Evolutionary conservation across 2,888 invertebrate genomes (phyloP), one percentile per base, ranked within the genome.

Genomic region (Teleiodes luculella): DNA sequence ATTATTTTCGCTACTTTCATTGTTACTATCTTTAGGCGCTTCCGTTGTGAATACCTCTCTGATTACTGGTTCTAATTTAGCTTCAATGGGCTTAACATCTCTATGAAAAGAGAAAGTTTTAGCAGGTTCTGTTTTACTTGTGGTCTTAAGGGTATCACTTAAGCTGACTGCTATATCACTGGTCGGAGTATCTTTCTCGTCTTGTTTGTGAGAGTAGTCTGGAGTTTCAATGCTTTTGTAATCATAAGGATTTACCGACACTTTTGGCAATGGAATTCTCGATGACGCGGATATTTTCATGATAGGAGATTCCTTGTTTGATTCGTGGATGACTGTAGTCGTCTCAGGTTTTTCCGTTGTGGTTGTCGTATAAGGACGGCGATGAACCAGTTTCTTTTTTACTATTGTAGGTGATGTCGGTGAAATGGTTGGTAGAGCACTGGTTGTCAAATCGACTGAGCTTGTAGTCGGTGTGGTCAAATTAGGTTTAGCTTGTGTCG

Each of bases 171-270:
- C 73, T n/a, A 90, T 78, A 50, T 90, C 90, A 61, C 90, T 90
- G 4, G 90, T 90, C 0, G 90, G 90, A 3, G 89, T 90, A 51
- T 90, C 90, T 64, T 90, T 90, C 63, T 90, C 90, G 56, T 90
- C 90, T 57, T 90, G 90, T 53, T 90, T 90, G 58, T 90, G 90
- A 37, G 77, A 82, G 53, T 84, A 89, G 64, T 90, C 89, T 2
- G 86, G 85, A 11, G 72, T 72, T 53, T 86, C 83, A 51, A 64
- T 74, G 16, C 73, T 72, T 65, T 70, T 79, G 53, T 72, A 72
- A 52, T 83, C 83, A 49, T 73, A 83, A 1, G 71, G 61, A 43
- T 66, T 65, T 16, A 71, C 62, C 3, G 76, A 68, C 7, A 72
- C 55, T 61, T 78, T 84, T 1, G 79, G 64, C 52, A 71, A 70